These are phyloP conservation scores for Microtus ochrogaster DNA, from an alignment of 2,113 vertebrate species.

Conservation along the genomic window DNA sequence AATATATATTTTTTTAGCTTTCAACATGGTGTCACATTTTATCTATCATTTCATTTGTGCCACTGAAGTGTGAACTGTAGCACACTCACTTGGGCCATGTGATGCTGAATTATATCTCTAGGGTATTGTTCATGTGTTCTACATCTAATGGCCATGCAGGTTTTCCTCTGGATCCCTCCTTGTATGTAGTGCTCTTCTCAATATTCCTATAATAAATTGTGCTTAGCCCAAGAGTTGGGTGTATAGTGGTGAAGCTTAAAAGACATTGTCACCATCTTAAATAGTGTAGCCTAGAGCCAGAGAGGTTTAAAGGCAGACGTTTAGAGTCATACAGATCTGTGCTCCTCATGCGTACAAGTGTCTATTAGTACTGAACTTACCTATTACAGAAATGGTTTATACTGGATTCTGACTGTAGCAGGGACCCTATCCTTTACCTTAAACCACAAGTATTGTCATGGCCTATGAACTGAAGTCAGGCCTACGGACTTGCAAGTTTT, in stretches of 20 bases:
- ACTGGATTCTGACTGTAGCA: not conserved
- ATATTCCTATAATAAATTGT: not conserved
- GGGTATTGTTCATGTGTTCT: not conserved
- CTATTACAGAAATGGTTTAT: not conserved
- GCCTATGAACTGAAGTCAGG: not conserved
- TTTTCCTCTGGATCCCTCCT: not conserved
- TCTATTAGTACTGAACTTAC: not conserved
- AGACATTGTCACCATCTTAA: not conserved
- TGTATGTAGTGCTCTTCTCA: not conserved
- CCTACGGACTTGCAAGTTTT: not conserved
- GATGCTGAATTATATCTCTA: not conserved
- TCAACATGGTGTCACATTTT: not conserved
- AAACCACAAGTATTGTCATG: not conserved
- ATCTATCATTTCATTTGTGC: not conserved
- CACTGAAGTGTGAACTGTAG: not conserved
- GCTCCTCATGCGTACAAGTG: accelerated
- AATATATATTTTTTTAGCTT: not conserved
- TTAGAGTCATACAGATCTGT: not conserved
- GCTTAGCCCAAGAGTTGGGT: not conserved
- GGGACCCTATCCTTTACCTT: not conserved
- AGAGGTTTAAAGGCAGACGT: not conserved
- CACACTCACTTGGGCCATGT: not conserved
- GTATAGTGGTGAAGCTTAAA: not conserved
- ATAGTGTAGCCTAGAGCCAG: not conserved
- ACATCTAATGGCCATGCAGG: not conserved